Evolutionary conservation across 2,113 vertebrate species (phyloP), one percentile per base, ranked within the genome.

Genomic region (Australoheros scitulus): DNA sequence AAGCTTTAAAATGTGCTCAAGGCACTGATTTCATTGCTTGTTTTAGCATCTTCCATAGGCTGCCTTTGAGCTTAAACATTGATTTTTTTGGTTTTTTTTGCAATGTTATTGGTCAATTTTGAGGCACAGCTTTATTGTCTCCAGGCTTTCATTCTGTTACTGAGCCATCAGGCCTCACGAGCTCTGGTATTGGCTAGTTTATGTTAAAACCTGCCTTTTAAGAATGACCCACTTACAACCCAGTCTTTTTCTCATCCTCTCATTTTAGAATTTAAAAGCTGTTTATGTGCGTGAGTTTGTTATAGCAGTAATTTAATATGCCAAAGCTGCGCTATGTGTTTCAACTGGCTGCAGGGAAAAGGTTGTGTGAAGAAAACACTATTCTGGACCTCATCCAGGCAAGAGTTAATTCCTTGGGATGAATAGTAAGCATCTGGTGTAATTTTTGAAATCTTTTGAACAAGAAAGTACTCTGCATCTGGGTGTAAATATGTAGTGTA

Each of bases 401-500:
- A 57, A 82, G 82, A 64, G 81, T 90, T 88, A 86, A 86, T 80
- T 70, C 78, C 68, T 52, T 36, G 79, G 78, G 68, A 88, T 81
- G 68, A 76, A 74, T 55, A 61, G 52, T 22, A 18, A 92, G 70
- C 91, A 92, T 90, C 87, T 93, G 91, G 76, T 89, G 65, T 70
- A 64, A 70, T 81, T 84, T 87, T 87, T 61, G 47, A 79, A 83
- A 78, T 50, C 59, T 72, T 90, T 87, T 83, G 80, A 82, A 90
- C 55, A 86, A 74, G 87, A 82, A 65, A 87, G 90, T 87, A 87
- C 74, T 83, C 68, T 83, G 89, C 90, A 87, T 85, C 88, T 81
- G 80, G 78, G 78, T 78, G 58, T 87, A 24, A 83, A 89, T 86
- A 79, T 86, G 78, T 77, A 61, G 32, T 68, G 32, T 29, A 36